These are phyloP conservation scores for Itoplectis maculator DNA, from an alignment of 2,888 invertebrate genomes.

Conservation along the genomic window DNA sequence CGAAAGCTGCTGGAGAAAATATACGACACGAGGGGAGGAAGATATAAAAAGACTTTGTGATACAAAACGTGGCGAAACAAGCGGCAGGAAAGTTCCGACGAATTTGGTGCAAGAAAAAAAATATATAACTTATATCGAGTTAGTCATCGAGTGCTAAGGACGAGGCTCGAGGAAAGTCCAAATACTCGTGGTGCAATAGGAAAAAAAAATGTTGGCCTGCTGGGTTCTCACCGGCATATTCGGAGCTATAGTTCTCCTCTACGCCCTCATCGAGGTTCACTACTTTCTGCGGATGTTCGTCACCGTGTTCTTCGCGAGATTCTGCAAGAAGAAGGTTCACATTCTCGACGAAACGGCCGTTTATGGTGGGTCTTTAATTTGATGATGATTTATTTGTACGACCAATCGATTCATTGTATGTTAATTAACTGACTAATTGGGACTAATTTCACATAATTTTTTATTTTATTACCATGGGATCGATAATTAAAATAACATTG, in stretches of 20 bases:
- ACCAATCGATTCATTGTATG: not conserved
- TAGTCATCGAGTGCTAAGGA: not conserved
- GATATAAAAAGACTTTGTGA: no score
- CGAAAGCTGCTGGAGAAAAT: no score
- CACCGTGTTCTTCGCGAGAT: conserved; percentile 88
- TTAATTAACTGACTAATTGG: not conserved
- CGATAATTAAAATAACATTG: not conserved
- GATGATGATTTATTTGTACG: no score
- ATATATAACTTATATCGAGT: no score
- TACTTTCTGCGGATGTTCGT: conserved; percentile 90
- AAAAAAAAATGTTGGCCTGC: conserved; percentile 77
- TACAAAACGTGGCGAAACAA: no score
- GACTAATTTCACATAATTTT: not conserved
- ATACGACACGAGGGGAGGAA: no score
- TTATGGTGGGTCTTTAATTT: conserved; percentile 90
- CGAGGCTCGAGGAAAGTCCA: not conserved
- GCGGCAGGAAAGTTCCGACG: no score
- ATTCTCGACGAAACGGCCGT: conserved; percentile 89
- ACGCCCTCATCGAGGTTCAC: conserved; percentile 89
- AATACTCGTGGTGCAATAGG: no score
- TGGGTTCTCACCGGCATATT: conserved; percentile 83
- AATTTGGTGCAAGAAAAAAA: no score
- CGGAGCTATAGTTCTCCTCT: conserved; percentile 86
- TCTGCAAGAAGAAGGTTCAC: conserved; percentile 88
- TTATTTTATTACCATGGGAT: not conserved